These are phyloP conservation scores for Selene dorsalis DNA, from an alignment of 2,797 vertebrate genomes.

Conservation along the genomic window DNA sequence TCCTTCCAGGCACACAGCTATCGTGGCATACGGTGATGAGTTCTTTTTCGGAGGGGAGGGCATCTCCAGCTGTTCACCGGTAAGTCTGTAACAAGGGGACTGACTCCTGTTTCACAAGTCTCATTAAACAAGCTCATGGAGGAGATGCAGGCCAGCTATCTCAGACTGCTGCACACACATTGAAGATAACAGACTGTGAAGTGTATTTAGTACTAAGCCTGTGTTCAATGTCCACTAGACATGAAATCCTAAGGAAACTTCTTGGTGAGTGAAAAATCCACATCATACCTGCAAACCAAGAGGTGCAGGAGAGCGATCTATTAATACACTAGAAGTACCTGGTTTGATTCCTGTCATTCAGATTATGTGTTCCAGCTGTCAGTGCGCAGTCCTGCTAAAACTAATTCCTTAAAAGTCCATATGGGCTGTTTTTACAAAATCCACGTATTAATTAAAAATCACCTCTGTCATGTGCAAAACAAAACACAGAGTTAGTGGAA, in stretches of 20 bases:
- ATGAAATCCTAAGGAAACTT: neutral
- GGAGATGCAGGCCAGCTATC: slow-evolving; percentile 12
- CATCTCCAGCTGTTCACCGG: slow-evolving; percentile 95
- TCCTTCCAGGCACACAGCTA: slow-evolving; percentile 95
- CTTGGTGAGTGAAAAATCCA: neutral
- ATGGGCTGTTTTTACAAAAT: neutral
- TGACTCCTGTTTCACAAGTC: slow-evolving; percentile 1
- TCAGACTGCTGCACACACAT: neutral
- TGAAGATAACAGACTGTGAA: neutral
- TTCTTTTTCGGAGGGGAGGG: slow-evolving; percentile 96
- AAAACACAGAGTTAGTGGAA: neutral
- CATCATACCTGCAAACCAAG: neutral
- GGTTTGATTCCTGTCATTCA: neutral
- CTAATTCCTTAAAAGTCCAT: neutral
- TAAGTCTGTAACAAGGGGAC: slow-evolving; percentile 76
- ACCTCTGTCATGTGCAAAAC: neutral
- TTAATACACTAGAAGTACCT: neutral
- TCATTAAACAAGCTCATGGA: slow-evolving; percentile 17
- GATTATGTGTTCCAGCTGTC: neutral
- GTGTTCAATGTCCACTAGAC: neutral
- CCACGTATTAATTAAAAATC: neutral
- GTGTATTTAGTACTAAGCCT: neutral
- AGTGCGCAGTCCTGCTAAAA: neutral
- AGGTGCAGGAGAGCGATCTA: neutral
- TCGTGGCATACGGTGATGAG: slow-evolving; percentile 96